These are phyloP conservation scores for Megastigmus dorsalis DNA, from an alignment of 2,888 invertebrate genomes.

Conservation along the genomic window DNA sequence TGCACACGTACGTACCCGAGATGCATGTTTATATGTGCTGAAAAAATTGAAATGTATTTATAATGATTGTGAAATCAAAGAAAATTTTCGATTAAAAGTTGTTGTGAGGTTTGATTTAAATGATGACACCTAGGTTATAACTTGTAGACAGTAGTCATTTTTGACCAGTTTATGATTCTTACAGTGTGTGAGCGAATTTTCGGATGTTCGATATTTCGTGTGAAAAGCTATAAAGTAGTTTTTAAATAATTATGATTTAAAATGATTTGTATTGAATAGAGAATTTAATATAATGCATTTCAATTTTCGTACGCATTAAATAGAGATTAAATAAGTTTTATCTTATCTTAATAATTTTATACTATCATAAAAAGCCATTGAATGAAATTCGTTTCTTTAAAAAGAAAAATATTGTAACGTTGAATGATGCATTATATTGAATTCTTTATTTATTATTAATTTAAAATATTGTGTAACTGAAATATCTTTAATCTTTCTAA, in stretches of 20 bases:
- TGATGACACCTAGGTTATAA: slow-evolving; percentile 7
- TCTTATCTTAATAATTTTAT: too few relatives aligned
- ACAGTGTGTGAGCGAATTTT: slow-evolving; percentile 10
- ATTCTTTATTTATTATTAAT: slow-evolving; percentile 24
- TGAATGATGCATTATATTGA: not conserved
- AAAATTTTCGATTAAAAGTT: not conserved
- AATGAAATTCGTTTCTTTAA: too few relatives aligned
- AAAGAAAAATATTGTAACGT: too few relatives aligned
- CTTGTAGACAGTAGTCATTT: slow-evolving; percentile 6
- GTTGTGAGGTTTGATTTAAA: slow-evolving; percentile 4
- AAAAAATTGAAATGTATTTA: slow-evolving; percentile 26
- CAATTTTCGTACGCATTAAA: too few relatives aligned
- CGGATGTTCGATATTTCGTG: not conserved
- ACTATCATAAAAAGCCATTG: too few relatives aligned
- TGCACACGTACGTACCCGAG: not conserved
- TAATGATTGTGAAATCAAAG: slow-evolving; percentile 1
- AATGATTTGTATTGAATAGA: not conserved
- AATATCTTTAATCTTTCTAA: slow-evolving; percentile 29
- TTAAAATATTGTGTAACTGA: not conserved
- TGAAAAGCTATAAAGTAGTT: slow-evolving; percentile 27
- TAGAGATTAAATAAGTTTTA: too few relatives aligned
- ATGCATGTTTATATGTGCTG: slow-evolving; percentile 15
- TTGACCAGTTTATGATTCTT: slow-evolving; percentile 12
- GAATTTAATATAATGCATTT: slow-evolving; percentile 15
- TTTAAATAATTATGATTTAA: not conserved